phyloP scores from a whole-genome alignment of 2,113 vertebrate species.

The Syngnathoides biaculeatus region DNA sequence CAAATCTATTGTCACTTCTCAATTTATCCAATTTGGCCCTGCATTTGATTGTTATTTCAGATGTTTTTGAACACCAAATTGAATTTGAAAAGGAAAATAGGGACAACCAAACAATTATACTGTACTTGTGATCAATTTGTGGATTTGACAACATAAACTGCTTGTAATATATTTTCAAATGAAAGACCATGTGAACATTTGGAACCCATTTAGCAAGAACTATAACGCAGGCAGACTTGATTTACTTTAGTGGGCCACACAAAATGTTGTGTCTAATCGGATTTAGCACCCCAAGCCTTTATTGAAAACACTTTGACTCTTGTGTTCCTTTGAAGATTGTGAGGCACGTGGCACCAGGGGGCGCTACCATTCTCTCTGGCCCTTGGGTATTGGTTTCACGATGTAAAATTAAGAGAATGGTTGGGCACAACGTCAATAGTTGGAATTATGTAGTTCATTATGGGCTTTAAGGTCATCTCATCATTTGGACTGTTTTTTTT shows the following conservation, averaged over 20 bases:
- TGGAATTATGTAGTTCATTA: slow-evolving; percentile 6
- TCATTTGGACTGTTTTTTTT: neutral
- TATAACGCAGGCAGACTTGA: neutral
- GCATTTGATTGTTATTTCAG: too few species aligned
- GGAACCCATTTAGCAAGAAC: neutral
- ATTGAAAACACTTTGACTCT: neutral
- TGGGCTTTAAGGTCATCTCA: neutral
- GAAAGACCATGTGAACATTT: too few species aligned
- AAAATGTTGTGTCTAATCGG: neutral
- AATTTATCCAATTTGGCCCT: too few species aligned
- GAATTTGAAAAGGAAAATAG: too few species aligned
- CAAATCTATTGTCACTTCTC: too few species aligned
- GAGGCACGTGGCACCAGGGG: slow-evolving; percentile 35
- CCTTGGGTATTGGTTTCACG: neutral
- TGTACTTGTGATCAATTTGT: too few species aligned
- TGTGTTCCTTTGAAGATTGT: neutral
- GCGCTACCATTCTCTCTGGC: slow-evolving; percentile 34
- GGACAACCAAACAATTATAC: too few species aligned
- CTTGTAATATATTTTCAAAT: too few species aligned
- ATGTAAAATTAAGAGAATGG: neutral
- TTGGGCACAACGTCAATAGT: neutral
- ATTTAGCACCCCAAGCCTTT: neutral
- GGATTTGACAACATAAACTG: too few species aligned
- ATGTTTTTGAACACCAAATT: too few species aligned
- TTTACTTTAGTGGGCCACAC: neutral